Base-by-base conservation (phyloP, 92 coral and sea anemone genomes). In the Siderastrea radians region DNA sequence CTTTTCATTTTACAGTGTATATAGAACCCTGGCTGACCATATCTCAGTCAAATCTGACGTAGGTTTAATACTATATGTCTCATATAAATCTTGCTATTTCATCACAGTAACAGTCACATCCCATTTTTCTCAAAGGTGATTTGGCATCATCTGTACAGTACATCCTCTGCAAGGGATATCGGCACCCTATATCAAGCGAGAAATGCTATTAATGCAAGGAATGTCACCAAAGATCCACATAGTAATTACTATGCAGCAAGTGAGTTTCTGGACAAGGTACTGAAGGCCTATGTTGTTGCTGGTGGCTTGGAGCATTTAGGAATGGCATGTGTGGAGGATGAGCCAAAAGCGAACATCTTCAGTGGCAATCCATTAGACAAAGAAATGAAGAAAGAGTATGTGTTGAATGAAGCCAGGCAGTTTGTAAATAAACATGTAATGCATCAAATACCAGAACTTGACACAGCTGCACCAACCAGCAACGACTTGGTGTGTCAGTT, bases 121-220 rank as follows among this genome's bases (percentile, higher is more conserved):
- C 3, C 49, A 26, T 67, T 5, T 26, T 67, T 5, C 6, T 4
- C 59, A 1, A 44, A 90, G 95, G 95, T 93, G 6, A 89, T 93
- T 11, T 93, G 93, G 93, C 7, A 86, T 55, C 86, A 93, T 44
- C 68, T 93, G 14, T 93, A 92, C 74, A 72, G 64, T 9, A 86
- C 86, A 12, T 26, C 73, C 15, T 93, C 93, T 46, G 88, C 93
- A 1, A 83, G 95, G 57, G 95, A 86, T 49, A 49, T 7, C 0
- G 95, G 95, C 1, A 93, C 95, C 49, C 74, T 93, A 15, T 77
- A 89, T 68, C 86, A 80, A 45, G 81, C 85, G 3, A 44, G 91
- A 49, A 93, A 93, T 82, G 83, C 86, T 3, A 86, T 93, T 69
- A 84, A 89, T 81, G 95, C 95, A 11, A 52, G 93, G 55, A 92